These are phyloP conservation scores for Diuraphis noxia DNA, from an alignment of 1,140 invertebrate genomes.

Conservation along the genomic window DNA sequence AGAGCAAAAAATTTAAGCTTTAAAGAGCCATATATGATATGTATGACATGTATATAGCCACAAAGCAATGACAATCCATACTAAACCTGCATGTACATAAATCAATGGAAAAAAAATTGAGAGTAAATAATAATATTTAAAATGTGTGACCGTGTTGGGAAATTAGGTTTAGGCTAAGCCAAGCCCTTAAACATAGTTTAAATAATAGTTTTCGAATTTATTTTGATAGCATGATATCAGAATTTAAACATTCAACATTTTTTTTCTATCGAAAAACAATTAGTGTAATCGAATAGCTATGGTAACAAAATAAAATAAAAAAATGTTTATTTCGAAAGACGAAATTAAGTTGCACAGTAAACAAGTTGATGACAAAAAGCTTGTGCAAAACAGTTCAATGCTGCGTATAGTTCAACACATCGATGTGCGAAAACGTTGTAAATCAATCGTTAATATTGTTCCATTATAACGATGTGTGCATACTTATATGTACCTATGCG, in stretches of 20 bases:
- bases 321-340: neutral
- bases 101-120: neutral
- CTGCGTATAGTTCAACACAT: neutral
- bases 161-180: neutral
- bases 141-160: neutral
- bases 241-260: neutral
- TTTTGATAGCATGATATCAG: neutral
- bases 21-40: neutral
- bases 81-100: neutral
- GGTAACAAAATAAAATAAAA: neutral
- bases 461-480: neutral
- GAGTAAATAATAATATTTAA: neutral
- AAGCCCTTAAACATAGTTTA: neutral
- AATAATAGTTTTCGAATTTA: neutral
- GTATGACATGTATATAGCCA: neutral
- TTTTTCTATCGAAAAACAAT: neutral
- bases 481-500: too few species aligned
- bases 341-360: neutral
- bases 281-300: neutral
- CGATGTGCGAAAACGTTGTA: neutral
- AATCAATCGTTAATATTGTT: neutral
- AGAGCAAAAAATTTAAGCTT: slow-evolving; percentile 25
- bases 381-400: neutral
- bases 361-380: neutral
- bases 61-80: neutral